Conservation (phyloP, 2,797 vertebrate genomes). For the Phrynocephalus guinanensis region DNA sequence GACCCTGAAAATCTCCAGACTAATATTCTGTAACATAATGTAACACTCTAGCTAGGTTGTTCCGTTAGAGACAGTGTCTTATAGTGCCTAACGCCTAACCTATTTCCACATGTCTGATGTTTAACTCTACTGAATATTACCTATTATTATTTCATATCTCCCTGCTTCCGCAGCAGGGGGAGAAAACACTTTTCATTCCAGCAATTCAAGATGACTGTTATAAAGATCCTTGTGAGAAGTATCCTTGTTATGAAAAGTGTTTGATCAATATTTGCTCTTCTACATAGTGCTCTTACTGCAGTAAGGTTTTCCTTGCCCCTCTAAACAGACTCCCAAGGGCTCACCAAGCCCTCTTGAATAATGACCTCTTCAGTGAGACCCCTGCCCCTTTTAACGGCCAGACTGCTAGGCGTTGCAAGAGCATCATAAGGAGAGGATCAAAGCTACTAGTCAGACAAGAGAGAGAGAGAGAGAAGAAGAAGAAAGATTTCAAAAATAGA, state of each 20-base stretch:
- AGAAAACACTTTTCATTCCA: background rate
- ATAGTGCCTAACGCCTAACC: background rate
- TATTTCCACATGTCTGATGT: background rate
- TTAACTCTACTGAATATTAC: background rate
- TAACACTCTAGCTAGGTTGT: background rate
- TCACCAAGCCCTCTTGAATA: background rate
- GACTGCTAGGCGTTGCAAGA: background rate
- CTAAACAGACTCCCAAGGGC: background rate
- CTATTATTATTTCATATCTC: background rate
- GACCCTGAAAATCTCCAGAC: background rate
- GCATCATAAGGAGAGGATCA: slow-evolving; percentile 4
- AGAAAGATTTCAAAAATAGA: slow-evolving; percentile 27
- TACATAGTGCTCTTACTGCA: background rate
- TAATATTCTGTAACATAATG: too few relatives aligned
- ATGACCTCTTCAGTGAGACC: background rate
- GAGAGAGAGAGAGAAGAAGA: background rate
- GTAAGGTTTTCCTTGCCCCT: background rate
- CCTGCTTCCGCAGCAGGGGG: background rate
- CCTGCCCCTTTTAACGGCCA: background rate
- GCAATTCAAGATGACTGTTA: background rate
- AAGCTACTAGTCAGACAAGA: background rate
- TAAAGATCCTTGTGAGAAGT: background rate
- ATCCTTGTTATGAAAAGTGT: background rate
- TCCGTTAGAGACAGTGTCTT: background rate
- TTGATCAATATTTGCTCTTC: background rate